Percentiles rank a stretch among this genome's conserved stretches.
These are phyloP conservation scores for Allygus modestus DNA, from an alignment of 2,888 invertebrate species.

Conservation along the genomic window DNA sequence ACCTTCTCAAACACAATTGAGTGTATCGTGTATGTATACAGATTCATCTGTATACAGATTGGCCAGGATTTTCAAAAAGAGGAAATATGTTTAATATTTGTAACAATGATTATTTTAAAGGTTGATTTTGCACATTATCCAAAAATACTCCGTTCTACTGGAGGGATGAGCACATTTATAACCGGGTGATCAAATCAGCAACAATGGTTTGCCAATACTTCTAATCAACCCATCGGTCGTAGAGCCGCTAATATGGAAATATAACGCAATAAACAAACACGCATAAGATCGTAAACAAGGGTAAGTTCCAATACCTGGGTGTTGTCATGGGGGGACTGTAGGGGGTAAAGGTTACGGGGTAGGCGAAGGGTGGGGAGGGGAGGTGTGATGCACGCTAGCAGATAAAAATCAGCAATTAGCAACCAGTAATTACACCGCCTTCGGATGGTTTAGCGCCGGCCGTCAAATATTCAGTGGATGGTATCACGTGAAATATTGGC, in stretches of 20 bases:
- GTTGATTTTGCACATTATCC: too few relatives aligned
- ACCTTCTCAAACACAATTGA: too few relatives aligned
- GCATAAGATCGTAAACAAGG: conserved; percentile 46
- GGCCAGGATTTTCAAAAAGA: too few relatives aligned
- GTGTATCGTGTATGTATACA: too few relatives aligned
- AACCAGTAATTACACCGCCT: conserved; percentile 60
- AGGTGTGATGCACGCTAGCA: conserved; percentile 48
- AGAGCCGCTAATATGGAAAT: background rate
- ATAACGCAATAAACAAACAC: conserved; percentile 22
- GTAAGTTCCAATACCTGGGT: conserved; percentile 26
- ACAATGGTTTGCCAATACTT: too few relatives aligned
- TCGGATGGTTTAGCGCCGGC: conserved; percentile 52
- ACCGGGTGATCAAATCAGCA: too few relatives aligned
- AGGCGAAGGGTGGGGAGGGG: conserved; percentile 28
- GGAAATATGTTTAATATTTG: too few relatives aligned
- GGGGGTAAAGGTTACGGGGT: background rate
- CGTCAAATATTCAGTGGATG: conserved; percentile 59
- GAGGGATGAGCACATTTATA: too few relatives aligned
- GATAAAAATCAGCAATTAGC: conserved; percentile 63
- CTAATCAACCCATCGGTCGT: background rate
- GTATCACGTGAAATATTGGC: conserved; percentile 44
- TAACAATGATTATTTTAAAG: too few relatives aligned
- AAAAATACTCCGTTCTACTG: too few relatives aligned
- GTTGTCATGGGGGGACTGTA: conserved; percentile 32
- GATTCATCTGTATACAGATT: too few relatives aligned